Conservation (phyloP, 2,888 invertebrate species). For the Fragum fragum region DNA sequence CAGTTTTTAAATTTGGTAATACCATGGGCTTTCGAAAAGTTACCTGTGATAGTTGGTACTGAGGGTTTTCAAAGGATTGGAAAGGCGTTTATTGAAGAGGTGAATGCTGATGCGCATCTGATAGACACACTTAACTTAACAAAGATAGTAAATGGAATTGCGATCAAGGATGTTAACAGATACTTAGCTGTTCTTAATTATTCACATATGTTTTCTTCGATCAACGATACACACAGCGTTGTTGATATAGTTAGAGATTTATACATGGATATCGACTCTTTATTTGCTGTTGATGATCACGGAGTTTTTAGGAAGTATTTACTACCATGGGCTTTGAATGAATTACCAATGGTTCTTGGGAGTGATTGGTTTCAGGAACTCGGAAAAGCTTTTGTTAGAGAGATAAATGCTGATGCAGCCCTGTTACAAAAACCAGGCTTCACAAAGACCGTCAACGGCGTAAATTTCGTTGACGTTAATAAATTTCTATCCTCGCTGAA, state of each 20-base stretch:
- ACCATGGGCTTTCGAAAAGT: slow-evolving; percentile 30
- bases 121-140: background rate
- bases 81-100: slow-evolving; percentile 10
- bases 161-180: background rate
- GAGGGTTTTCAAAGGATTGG: slow-evolving; percentile 31
- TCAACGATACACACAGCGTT: background rate
- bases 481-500: slow-evolving; percentile 8
- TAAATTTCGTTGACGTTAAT: background rate
- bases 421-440: background rate
- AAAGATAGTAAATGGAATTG: background rate
- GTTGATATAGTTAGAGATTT: too few species aligned
- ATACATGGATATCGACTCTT: too few species aligned
- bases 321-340: slow-evolving; percentile 29
- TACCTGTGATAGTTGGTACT: slow-evolving; percentile 33
- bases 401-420: background rate
- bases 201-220: background rate
- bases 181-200: slow-evolving; percentile 4
- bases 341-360: slow-evolving; percentile 34
- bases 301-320: background rate
- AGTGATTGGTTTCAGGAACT: slow-evolving; percentile 32
- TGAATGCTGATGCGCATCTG: background rate
- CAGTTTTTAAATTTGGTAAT: background rate
- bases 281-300: background rate
- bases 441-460: background rate
- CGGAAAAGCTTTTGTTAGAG: slow-evolving; percentile 7